Base-by-base conservation (phyloP, 2,888 invertebrate genomes). In the Prosopocoilus inquinatus region DNA sequence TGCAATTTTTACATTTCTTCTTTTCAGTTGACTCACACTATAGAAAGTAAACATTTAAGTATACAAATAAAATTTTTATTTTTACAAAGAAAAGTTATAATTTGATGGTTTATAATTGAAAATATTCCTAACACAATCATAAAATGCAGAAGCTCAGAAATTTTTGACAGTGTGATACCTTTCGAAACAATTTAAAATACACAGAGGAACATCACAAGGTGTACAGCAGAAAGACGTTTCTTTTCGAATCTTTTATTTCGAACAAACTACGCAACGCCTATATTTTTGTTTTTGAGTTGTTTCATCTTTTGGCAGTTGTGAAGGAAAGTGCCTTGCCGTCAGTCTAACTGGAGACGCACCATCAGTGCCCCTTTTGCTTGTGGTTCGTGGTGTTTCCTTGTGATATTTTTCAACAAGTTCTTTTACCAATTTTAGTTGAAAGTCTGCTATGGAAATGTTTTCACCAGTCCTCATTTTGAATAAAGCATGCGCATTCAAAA, bases 401-500 rank as follows among this genome's bases (percentile, higher is more conserved):
- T 47, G 32, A n/a, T 47, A 33, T 34, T 47, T 47, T 34, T n/a
- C 47, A 47, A 12, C n/a, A 12, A 47, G 11, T 33, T 47, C 47
- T 47, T 15, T 47, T 7, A 47, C 47, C 34, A 47, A 28, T 33
- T 4, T 33, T 11, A 32, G 33, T 33, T 47, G 47, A 47, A 47
- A 47, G 15, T 47, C 47, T 47, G 47, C 47, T 36, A 57, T 20
- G 8, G 53, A 35, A 12, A 48, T 46, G 33, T 53, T 57, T 7
- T 33, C 44, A 13, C 48, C 53, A 32, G 43, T 45, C 12, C 35
- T 54, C 32, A 36, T 34, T 55, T 55, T 50, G 39, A 50, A 58
- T n/a, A 55, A 4, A 9, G 48, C 50, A 45, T 58, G 55, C n/a
- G 47, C 47, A 46, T 58, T 58, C 36, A 55, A 33, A 15, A 55